These are phyloP conservation scores for Spodoptera litura DNA, from an alignment of 1,140 invertebrate genomes.

Conservation along the genomic window DNA sequence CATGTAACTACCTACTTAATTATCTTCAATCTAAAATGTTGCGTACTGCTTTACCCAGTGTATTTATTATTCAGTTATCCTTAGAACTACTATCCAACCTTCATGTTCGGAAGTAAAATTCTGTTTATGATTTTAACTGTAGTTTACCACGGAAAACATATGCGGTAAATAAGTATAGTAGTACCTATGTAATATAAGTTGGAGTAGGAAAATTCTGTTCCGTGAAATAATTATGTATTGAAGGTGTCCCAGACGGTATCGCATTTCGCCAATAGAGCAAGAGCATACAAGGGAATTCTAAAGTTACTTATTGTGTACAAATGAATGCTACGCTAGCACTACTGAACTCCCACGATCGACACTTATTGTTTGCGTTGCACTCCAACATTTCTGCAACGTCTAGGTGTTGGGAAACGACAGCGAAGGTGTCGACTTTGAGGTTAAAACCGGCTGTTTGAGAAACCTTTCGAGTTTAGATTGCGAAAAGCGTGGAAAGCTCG, in stretches of 20 bases:
- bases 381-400: conserved; percentile 81
- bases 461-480: conserved; percentile 78
- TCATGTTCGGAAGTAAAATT: too few species aligned
- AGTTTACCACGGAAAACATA: too few species aligned
- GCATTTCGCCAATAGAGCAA: conserved; percentile 73
- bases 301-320: conserved; percentile 72
- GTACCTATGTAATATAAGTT: too few species aligned
- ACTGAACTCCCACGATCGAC: conserved; percentile 74
- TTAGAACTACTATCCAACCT: too few species aligned
- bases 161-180: too few species aligned
- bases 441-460: conserved; percentile 80
- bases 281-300: conserved; percentile 67
- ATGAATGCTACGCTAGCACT: conserved; percentile 63
- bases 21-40: not conserved
- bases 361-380: conserved; percentile 80
- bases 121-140: too few species aligned
- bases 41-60: too few species aligned
- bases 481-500: conserved; percentile 82
- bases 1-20: conserved; percentile 17
- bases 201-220: too few species aligned
- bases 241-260: conserved; percentile 56
- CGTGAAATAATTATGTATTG: not conserved
- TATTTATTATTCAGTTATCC: too few species aligned
- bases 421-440: conserved; percentile 68
- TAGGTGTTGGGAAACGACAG: conserved; percentile 75